These are phyloP conservation scores for Synodontis membranacea DNA, from an alignment of 2,113 vertebrate genomes.

Conservation along the genomic window DNA sequence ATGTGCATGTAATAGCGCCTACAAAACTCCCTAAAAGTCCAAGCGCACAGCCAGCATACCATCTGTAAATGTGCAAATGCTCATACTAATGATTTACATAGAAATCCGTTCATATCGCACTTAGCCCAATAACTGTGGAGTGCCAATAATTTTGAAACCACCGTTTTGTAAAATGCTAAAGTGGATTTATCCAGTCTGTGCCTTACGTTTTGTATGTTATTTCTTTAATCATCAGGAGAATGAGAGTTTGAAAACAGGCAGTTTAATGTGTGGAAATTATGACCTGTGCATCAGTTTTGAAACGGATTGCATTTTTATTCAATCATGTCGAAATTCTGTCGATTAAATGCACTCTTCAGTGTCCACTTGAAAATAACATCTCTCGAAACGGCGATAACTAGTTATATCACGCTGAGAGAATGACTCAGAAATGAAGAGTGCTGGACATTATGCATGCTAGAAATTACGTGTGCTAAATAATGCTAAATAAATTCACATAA, in stretches of 20 bases:
- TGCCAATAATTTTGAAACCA: background rate
- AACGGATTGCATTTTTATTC: background rate
- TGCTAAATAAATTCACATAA: slow-evolving; percentile 5
- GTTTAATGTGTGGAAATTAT: background rate
- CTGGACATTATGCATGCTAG: background rate
- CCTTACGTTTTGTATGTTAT: background rate
- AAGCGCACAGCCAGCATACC: no score
- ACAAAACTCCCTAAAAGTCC: no score
- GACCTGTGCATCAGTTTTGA: background rate
- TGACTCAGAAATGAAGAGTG: background rate
- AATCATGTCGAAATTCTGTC: background rate
- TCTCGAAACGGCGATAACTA: background rate
- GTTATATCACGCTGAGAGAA: background rate
- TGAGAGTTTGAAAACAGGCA: background rate
- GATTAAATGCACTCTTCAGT: background rate
- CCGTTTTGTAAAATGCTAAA: background rate
- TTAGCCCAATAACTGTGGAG: background rate
- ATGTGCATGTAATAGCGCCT: no score
- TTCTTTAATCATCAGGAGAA: background rate
- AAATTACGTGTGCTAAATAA: slow-evolving; percentile 7
- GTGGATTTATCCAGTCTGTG: background rate
- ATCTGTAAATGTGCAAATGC: background rate
- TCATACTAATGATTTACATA: no score
- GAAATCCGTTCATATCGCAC: background rate
- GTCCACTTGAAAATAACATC: background rate